Evolutionary conservation across 2,888 invertebrate genomes (phyloP), one percentile per base, ranked within the genome.

Genomic region (Malacosoma neustria): DNA sequence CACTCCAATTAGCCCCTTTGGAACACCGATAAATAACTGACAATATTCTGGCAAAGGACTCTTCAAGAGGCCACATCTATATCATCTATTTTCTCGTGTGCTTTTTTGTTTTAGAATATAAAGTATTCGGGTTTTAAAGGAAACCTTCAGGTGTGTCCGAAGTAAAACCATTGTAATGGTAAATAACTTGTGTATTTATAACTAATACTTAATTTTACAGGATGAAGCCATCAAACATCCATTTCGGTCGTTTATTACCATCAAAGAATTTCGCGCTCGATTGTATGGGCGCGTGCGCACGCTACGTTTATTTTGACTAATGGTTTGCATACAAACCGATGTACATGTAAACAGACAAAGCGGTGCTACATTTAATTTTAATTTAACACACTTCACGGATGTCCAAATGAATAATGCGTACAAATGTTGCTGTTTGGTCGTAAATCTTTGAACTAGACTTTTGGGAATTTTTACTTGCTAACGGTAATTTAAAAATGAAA

Each of bases 271-370:
- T 40, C 42, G 32, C 11, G 29, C 36, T 32, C 46, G 33, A 38
- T 13, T 50, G 45, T 48, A 48, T 46, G 40, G 11, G 11, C 42
- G 35, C 34, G 33, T 42, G 35, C 34, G 33, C 52, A 62, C 52
- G 66, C 41, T 52, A 56, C 63, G 59, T 60, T 60, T 57, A 41
- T 38, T 55, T 51, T 63, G 62, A 66, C 51, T 52, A 62, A 66
- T 60, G 58, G 43, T 36, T 42, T 45, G 45, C 43, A 33, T 42
- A 22, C 22, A 22, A 22, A 22, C 22, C 22, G 22, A 22, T 22
- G 22, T 37, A 40, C 52, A 39, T 42, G 59, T 50, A 55, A 49
- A 57, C 49, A 44, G 49, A 46, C 48, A 51, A 41, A 45, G 42
- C 45, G 46, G 54, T 51, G 53, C 42, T 46, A 63, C 60, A 53